Evolutionary conservation across 1,140 invertebrate genomes (phyloP).

Genomic region (Nilaparvata lugens): DNA sequence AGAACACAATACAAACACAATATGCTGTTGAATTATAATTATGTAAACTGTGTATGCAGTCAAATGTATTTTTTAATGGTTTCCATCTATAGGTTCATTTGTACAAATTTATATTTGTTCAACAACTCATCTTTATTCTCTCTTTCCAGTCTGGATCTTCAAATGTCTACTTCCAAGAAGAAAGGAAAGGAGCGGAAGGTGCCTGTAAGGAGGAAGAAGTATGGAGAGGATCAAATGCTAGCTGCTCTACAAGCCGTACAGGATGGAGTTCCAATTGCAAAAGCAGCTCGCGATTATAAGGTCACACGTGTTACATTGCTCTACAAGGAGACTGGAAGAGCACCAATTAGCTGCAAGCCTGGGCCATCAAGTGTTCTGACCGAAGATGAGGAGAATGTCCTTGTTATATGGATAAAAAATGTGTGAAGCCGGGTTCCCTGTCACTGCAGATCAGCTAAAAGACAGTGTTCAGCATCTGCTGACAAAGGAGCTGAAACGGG

Average conservation of each 20-base stretch:
- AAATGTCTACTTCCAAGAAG: too few species aligned
- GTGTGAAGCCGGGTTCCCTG: constrained; percentile 10
- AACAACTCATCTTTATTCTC: too few species aligned
- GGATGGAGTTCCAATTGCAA: not conserved
- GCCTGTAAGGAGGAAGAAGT: too few species aligned
- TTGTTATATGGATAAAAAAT: constrained; percentile 10
- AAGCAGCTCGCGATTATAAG: not conserved
- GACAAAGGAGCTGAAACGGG: not conserved
- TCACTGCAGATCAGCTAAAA: constrained; percentile 10
- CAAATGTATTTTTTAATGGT: too few species aligned
- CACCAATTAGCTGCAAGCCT: not conserved
- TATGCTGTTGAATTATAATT: too few species aligned
- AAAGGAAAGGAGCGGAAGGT: too few species aligned
- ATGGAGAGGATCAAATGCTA: not conserved
- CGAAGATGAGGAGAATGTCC: not conserved
- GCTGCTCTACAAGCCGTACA: not conserved
- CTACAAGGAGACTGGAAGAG: not conserved
- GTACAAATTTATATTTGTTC: too few species aligned
- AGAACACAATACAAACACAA: too few species aligned
- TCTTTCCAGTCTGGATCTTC: too few species aligned
- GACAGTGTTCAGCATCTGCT: constrained; percentile 17
- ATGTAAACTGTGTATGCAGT: too few species aligned
- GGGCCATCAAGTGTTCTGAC: not conserved
- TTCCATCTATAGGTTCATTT: too few species aligned
- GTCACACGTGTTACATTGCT: not conserved